Evolutionary conservation across 2,888 invertebrate species (phyloP).

Genomic region (Syrista parreyssii): DNA sequence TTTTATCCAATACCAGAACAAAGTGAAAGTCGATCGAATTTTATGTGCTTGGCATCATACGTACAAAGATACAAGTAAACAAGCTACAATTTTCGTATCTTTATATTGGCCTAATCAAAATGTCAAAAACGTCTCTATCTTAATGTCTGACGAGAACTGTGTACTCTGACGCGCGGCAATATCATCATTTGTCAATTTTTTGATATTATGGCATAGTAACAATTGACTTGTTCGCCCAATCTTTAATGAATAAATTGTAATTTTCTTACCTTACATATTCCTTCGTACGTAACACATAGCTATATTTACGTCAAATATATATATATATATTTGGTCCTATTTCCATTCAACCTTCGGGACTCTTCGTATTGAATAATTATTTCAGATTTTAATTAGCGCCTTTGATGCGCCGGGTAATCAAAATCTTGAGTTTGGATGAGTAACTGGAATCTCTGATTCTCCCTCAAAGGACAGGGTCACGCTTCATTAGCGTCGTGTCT

Average conservation of each 20-base stretch:
- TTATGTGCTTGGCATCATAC: background rate
- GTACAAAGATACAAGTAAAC: too few species aligned
- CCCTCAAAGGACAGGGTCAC: conserved; percentile 48
- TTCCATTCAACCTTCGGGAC: background rate
- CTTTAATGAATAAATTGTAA: too few species aligned
- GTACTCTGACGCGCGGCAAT: too few species aligned
- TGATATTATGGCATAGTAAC: background rate
- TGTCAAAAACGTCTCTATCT: background rate
- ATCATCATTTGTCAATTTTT: too few species aligned
- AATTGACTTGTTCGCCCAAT: background rate
- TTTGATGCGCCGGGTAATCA: conserved; percentile 45
- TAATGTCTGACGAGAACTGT: background rate
- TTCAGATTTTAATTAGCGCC: conserved; percentile 27
- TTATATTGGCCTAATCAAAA: too few species aligned
- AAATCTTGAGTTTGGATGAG: conserved; percentile 44
- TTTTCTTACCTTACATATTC: background rate
- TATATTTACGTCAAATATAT: background rate
- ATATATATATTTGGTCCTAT: background rate
- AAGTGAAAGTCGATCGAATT: background rate
- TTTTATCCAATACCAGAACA: background rate
- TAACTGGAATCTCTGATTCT: conserved; percentile 24
- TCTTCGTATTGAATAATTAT: conserved; percentile 34
- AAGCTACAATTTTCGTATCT: too few species aligned
- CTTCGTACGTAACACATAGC: background rate
- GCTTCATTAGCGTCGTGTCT: conserved; percentile 48